Conservation (phyloP, 53 echinoderm and acorn worm genomes). For the Actinopyga echinites region DNA sequence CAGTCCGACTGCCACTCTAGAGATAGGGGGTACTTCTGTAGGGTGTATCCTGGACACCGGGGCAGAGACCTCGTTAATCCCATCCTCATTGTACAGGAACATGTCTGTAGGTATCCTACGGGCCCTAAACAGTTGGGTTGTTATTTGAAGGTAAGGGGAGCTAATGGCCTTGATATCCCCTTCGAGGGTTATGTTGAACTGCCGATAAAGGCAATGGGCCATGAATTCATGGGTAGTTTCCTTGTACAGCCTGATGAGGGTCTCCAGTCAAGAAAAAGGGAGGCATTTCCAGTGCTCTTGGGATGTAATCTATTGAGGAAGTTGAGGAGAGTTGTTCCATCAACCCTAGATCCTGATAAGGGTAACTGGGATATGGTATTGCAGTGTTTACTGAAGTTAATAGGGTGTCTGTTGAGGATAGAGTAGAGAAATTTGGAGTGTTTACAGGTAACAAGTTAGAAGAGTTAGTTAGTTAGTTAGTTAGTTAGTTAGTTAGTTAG, state of each 20-base stretch:
- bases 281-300: conserved; percentile 4
- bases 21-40: conserved; percentile 19
- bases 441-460: not conserved
- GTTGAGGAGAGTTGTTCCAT: not conserved
- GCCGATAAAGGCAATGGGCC: not conserved
- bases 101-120: conserved; percentile 16
- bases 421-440: too few species aligned
- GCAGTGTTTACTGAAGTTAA: too few species aligned
- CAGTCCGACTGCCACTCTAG: conserved; percentile 42
- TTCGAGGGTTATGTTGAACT: conserved; percentile 44
- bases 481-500: too few species aligned
- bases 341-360: not conserved
- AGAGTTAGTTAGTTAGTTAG: too few species aligned
- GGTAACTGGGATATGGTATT: not conserved
- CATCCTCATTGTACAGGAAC: not conserved
- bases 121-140: conserved; percentile 27
- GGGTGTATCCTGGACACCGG: conserved; percentile 59
- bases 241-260: not conserved
- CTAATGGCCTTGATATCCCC: conserved; percentile 38
- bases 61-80: conserved; percentile 51
- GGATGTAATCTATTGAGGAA: conserved; percentile 32
- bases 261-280: not conserved
- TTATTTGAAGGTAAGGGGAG: conserved; percentile 40
- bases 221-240: conserved; percentile 46
- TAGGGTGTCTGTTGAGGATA: too few species aligned